A percentile compares a stretch with the other conserved stretches of the same genome.
Conservation (phyloP, 2,797 vertebrate genomes). For the Sebastes hubbsi region DNA sequence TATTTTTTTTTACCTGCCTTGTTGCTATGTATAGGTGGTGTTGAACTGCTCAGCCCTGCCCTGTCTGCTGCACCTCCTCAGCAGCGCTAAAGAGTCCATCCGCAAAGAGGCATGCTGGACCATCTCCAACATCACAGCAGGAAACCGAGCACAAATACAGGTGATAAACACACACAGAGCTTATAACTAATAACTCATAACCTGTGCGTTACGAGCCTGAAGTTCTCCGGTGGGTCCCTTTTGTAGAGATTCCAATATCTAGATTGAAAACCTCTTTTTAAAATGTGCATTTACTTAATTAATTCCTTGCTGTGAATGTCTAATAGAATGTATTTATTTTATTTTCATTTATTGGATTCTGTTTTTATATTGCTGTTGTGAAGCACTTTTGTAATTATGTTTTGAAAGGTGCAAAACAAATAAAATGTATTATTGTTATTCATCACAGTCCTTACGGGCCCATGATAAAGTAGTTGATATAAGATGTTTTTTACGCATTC, state of each 20-base stretch:
- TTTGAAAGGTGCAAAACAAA: neutral
- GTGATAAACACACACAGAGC: slow-evolving; percentile 8
- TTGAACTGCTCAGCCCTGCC: slow-evolving; percentile 98
- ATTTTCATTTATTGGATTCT: neutral
- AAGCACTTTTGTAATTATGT: neutral
- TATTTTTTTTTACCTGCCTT: neutral
- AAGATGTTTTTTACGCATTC: neutral
- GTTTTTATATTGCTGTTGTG: neutral
- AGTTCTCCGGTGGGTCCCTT: neutral
- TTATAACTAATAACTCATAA: too few species aligned
- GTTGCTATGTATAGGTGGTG: slow-evolving; percentile 86
- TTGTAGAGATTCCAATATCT: neutral
- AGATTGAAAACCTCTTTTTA: neutral
- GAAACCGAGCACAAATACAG: slow-evolving; percentile 96
- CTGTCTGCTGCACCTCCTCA: slow-evolving; percentile 96
- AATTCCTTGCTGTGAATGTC: neutral
- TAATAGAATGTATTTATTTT: accelerated
- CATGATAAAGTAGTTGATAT: neutral
- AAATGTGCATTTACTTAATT: neutral
- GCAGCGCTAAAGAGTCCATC: slow-evolving; percentile 97
- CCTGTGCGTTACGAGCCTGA: too few species aligned
- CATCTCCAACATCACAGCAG: slow-evolving; percentile 98
- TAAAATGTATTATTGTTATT: neutral
- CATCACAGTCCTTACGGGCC: neutral
- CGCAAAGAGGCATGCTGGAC: slow-evolving; percentile 99